Evolutionary conservation across 2,113 vertebrate genomes (phyloP).

Genomic region (Promerops cafer): DNA sequence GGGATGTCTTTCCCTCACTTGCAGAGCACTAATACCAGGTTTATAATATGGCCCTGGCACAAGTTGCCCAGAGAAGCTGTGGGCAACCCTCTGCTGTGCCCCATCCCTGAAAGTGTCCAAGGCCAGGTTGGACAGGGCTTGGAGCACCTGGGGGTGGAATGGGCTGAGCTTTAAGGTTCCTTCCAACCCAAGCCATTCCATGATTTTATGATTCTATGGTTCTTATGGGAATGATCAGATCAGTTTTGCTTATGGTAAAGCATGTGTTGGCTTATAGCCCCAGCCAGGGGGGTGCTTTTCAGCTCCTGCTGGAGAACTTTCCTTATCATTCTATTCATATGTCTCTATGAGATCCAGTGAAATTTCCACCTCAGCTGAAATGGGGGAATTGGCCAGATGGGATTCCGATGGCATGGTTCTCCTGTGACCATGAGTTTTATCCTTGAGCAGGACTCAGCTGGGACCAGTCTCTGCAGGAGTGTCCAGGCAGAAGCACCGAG

Average conservation of each 20-base stretch:
- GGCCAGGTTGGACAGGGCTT: fast-evolving
- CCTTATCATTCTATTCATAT: neutral
- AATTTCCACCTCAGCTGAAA: neutral
- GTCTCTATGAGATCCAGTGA: neutral
- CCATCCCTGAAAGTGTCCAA: neutral
- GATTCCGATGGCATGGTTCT: neutral
- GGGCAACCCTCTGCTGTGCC: too few species aligned
- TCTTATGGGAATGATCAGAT: neutral
- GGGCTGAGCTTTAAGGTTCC: fast-evolving
- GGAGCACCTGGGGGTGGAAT: neutral
- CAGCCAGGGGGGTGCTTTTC: neutral
- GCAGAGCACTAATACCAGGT: neutral
- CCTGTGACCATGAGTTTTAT: neutral
- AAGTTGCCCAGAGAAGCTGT: neutral
- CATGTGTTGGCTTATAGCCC: neutral
- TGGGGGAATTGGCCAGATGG: neutral
- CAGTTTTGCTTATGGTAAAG: neutral
- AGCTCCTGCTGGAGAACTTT: neutral
- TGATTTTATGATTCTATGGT: neutral
- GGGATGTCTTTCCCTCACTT: neutral
- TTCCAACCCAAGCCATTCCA: neutral
- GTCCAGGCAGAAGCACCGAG: neutral
- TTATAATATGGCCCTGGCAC: neutral
- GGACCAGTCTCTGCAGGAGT: neutral
- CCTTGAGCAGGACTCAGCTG: neutral